A percentile compares a stretch with the other conserved stretches of the same genome.
Evolutionary conservation across 2,797 vertebrate species (phyloP).

Genomic region (Mionectes olivaceus): DNA sequence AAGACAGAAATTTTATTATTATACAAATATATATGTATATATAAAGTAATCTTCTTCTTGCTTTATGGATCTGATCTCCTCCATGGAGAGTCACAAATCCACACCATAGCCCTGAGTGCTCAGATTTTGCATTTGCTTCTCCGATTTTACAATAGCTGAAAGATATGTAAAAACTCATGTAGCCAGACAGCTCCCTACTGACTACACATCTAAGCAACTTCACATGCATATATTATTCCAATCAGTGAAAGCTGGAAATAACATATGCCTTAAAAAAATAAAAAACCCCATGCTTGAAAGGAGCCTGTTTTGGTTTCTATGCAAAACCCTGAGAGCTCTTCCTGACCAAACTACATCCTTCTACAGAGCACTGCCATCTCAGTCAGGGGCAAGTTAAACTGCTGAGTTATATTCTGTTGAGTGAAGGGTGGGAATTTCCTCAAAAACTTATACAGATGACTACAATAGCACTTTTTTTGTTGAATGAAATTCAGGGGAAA

Average conservation of each 20-base stretch:
- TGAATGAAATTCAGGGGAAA: not conserved
- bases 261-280: not conserved
- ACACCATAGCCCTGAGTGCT: conserved; percentile 46
- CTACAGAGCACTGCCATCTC: not conserved
- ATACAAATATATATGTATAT: conserved; percentile 53
- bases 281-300: not conserved
- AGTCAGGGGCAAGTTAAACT: not conserved
- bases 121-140: conserved; percentile 56
- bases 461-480: not conserved
- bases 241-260: conserved; percentile 38
- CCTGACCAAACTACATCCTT: not conserved
- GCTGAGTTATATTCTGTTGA: not conserved
- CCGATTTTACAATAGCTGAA: conserved; percentile 62
- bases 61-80: conserved; percentile 48
- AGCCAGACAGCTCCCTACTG: conserved; percentile 66
- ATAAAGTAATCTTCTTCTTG: conserved; percentile 25
- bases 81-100: conserved; percentile 64
- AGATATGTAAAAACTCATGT: conserved; percentile 60
- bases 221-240: conserved; percentile 67
- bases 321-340: not conserved
- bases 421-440: not conserved
- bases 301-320: not conserved
- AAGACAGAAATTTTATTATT: conserved; percentile 38
- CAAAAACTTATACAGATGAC: not conserved
- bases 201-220: conserved; percentile 54